Percentiles rank a stretch among this genome's conserved stretches.
Conservation (phyloP, 2,797 vertebrate species). For the Pelodytes ibericus region DNA sequence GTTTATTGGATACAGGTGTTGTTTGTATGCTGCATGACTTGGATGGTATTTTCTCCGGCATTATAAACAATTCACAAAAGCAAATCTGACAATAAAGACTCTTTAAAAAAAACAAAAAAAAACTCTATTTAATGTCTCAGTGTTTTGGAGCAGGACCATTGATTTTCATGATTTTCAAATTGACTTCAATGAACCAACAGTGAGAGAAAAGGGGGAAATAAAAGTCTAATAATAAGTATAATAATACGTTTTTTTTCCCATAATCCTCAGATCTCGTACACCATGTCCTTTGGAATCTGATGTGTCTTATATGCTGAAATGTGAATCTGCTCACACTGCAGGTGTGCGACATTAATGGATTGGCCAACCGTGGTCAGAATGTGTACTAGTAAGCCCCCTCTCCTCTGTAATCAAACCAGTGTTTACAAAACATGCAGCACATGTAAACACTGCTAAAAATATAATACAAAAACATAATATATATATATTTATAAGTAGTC, state of each 20-base stretch:
- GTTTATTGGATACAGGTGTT: conserved; percentile 18
- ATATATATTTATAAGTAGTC: no score
- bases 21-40: background rate
- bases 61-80: conserved; percentile 14
- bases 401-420: no score
- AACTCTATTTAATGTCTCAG: background rate
- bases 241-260: background rate
- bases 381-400: no score
- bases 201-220: no score
- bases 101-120: no score
- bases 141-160: background rate
- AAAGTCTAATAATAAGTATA: background rate
- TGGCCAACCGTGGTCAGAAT: no score
- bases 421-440: no score
- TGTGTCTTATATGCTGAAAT: background rate
- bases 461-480: no score
- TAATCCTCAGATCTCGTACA: background rate
- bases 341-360: no score
- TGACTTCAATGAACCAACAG: conserved; percentile 2
- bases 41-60: background rate
- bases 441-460: no score
- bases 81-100: conserved; percentile 9
- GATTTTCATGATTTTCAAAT: conserved; percentile 6
- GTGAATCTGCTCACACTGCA: background rate
- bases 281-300: background rate